These are phyloP conservation scores for Lagorchestes hirsutus DNA, from an alignment of 2,797 vertebrate genomes.

Conservation along the genomic window DNA sequence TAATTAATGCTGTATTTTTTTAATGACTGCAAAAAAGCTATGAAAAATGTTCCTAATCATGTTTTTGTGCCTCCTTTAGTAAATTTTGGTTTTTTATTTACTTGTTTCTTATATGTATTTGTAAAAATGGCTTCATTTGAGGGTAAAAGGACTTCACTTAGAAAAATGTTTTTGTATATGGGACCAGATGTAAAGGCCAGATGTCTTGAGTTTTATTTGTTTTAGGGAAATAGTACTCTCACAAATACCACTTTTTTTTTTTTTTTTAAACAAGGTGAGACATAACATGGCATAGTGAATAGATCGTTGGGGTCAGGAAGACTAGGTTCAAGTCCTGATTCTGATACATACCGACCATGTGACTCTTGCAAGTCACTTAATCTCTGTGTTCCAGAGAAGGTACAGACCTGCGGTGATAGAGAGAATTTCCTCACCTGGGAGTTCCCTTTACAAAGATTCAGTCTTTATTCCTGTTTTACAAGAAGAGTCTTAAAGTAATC, in stretches of 20 bases:
- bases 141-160: background rate
- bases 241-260: background rate
- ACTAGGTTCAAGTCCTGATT: background rate
- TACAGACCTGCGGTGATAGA: background rate
- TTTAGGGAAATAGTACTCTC: background rate
- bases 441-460: background rate
- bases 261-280: background rate
- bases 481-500: background rate
- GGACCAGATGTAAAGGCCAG: background rate
- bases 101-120: background rate
- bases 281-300: background rate
- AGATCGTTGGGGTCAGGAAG: background rate
- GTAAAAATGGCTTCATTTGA: background rate
- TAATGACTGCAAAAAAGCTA: background rate
- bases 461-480: background rate
- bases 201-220: background rate
- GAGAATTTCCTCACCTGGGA: background rate
- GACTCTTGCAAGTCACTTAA: background rate
- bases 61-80: background rate
- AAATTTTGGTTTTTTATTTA: background rate
- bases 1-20: conserved; percentile 17
- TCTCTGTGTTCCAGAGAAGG: background rate
- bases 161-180: background rate
- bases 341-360: background rate
- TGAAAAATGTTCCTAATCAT: background rate